Percentiles rank a stretch among this genome's conserved stretches.
These are phyloP conservation scores for Lepidocyrtinus sp. DNA, from an alignment of 2,888 invertebrate species.

Conservation along the genomic window DNA sequence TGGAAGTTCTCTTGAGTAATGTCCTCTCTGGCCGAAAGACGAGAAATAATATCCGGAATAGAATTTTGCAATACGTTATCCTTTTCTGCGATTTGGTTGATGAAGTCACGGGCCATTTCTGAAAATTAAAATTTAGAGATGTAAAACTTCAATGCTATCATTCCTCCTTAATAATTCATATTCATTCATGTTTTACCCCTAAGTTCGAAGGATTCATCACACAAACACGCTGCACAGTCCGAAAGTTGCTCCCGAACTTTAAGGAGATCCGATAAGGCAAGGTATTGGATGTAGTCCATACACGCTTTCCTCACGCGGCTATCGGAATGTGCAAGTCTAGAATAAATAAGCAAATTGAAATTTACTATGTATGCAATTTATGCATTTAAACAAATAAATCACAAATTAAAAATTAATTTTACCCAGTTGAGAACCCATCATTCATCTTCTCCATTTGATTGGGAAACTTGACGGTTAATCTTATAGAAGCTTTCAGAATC, in stretches of 20 bases:
- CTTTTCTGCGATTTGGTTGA: slow-evolving; percentile 66
- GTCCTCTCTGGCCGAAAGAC: slow-evolving; percentile 58
- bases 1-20: slow-evolving; percentile 61
- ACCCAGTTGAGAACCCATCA: slow-evolving; percentile 58
- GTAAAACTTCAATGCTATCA: slow-evolving; percentile 1
- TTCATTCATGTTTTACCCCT: slow-evolving; percentile 49
- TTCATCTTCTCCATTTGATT: slow-evolving; percentile 69
- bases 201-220: slow-evolving; percentile 55
- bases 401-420: neutral
- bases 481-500: slow-evolving; percentile 59
- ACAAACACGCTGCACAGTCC: slow-evolving; percentile 62
- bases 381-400: neutral
- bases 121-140: slow-evolving; percentile 14
- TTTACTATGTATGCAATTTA: neutral
- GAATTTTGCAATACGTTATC: slow-evolving; percentile 66
- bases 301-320: slow-evolving; percentile 60
- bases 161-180: neutral
- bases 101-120: slow-evolving; percentile 67
- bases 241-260: slow-evolving; percentile 65
- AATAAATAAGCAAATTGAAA: neutral
- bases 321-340: slow-evolving; percentile 53
- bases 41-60: slow-evolving; percentile 66
- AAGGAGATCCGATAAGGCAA: slow-evolving; percentile 66
- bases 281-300: slow-evolving; percentile 67
- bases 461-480: slow-evolving; percentile 64